A percentile compares a stretch with the other conserved stretches of the same genome.
Conservation (phyloP, 2,797 vertebrate species). For the Xyrichtys novacula region DNA sequence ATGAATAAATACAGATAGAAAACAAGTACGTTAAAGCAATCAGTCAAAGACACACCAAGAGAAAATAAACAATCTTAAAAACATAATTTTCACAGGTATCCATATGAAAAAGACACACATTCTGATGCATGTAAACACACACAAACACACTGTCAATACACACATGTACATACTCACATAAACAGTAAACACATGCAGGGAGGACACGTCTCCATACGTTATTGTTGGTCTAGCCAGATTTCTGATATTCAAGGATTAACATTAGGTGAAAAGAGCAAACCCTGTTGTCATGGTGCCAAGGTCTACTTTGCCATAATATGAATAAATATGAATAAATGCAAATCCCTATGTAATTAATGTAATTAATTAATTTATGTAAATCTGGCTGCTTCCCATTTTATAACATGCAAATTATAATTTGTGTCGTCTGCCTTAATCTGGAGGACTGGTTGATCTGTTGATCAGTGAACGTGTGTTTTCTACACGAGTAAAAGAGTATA, state of each 20-base stretch:
- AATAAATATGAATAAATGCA: too few species aligned
- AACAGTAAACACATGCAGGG: constrained; percentile 32
- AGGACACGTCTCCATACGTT: constrained; percentile 1
- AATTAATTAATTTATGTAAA: too few species aligned
- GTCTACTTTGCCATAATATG: too few species aligned
- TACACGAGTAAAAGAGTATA: neutral
- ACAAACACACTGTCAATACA: neutral
- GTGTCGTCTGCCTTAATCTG: neutral
- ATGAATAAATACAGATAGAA: neutral
- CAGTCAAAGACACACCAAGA: neutral
- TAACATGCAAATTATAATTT: too few species aligned
- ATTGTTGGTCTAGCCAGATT: constrained; percentile 54
- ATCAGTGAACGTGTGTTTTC: neutral
- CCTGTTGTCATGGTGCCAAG: too few species aligned
- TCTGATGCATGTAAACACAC: constrained; percentile 5
- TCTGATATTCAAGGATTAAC: too few species aligned
- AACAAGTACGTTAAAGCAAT: neutral
- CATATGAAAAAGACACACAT: constrained; percentile 11
- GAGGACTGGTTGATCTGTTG: neutral
- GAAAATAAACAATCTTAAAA: neutral
- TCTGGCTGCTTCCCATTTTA: too few species aligned
- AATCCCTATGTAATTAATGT: too few species aligned
- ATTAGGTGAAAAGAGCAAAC: too few species aligned
- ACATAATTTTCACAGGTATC: neutral
- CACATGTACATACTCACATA: constrained; percentile 20